Base-by-base conservation (phyloP, 2,888 invertebrate genomes). In the Caenorhabditis uteleia region DNA sequence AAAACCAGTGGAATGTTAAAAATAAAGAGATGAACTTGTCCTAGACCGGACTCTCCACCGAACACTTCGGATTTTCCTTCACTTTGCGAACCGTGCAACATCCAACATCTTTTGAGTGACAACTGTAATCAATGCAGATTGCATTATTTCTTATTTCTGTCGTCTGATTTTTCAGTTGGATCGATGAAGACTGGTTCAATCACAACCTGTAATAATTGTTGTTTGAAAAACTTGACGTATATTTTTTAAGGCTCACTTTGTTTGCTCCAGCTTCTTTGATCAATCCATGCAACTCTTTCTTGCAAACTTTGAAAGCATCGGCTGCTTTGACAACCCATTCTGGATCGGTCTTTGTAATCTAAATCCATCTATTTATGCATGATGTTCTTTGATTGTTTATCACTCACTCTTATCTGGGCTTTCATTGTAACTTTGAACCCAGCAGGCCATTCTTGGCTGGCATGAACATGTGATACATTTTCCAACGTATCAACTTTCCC, bases 181-280 rank as follows among this genome's bases (percentile, higher is more conserved):
- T 65, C 65, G 1, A 54, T 45, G n/a, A 65, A 65, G 2, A 55
- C 49, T 0, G 65, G 65, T 38, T 65, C 58, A 18, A 65, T 44
- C 5, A 55, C 49, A 3, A 65, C 51, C 65, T 64, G 49, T n/a
- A n/a, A n/a, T n/a, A n/a, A n/a, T n/a, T n/a, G n/a, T n/a, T n/a
- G n/a, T n/a, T n/a, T n/a, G n/a, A n/a, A n/a, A n/a, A n/a, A n/a
- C n/a, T n/a, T n/a, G n/a, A n/a, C n/a, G n/a, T n/a, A n/a, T n/a
- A n/a, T n/a, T n/a, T n/a, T n/a, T n/a, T n/a, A 26, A 16, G 39
- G 27, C 56, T 56, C 36, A 62, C 62, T 3, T 62, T 44, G 8
- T 51, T 62, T 33, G 62, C 56, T 18, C 62, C 62, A 14, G 44
- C 44, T 2, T 40, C 40, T 26, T 47, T 39, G 23, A 57, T 56